phyloP scores from a whole-genome alignment of 2,888 invertebrate species.

The Acheta domesticus region DNA sequence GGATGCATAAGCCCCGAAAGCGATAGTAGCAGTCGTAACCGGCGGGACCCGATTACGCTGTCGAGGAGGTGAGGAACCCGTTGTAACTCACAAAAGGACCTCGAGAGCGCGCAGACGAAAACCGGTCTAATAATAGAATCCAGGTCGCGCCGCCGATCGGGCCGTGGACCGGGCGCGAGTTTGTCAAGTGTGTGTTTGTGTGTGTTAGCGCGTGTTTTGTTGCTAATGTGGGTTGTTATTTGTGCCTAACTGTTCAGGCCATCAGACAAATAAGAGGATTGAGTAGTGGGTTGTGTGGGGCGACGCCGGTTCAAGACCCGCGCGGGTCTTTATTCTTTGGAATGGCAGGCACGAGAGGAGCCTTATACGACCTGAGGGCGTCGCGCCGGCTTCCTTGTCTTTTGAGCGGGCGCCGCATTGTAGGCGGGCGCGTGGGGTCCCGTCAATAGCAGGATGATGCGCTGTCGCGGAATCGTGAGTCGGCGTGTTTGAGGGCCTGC shows the following conservation, averaged over 20 bases:
- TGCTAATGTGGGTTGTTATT: not conserved
- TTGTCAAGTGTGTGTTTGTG: not conserved
- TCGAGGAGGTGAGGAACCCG: not conserved
- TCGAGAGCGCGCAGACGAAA: not conserved
- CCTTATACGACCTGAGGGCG: too few relatives aligned
- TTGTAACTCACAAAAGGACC: not conserved
- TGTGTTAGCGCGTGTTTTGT: not conserved
- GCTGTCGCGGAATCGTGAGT: too few relatives aligned
- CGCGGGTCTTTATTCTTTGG: too few relatives aligned
- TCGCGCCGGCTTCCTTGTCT: too few relatives aligned
- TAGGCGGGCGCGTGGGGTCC: too few relatives aligned
- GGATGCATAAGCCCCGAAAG: conserved; percentile 7
- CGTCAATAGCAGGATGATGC: too few relatives aligned
- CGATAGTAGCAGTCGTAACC: not conserved
- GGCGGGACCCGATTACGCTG: not conserved
- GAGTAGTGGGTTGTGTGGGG: not conserved
- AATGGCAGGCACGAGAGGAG: too few relatives aligned
- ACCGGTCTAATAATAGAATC: conserved; percentile 18
- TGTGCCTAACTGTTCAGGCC: not conserved
- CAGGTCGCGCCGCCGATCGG: not conserved
- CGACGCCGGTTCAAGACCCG: too few relatives aligned
- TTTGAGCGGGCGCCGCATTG: too few relatives aligned
- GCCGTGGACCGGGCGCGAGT: not conserved
- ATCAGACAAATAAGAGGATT: not conserved
- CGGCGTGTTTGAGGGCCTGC: too few relatives aligned